Percentiles rank a stretch among this genome's conserved stretches.
Conservation (phyloP, 2,797 vertebrate species). For the Zalophus californianus region DNA sequence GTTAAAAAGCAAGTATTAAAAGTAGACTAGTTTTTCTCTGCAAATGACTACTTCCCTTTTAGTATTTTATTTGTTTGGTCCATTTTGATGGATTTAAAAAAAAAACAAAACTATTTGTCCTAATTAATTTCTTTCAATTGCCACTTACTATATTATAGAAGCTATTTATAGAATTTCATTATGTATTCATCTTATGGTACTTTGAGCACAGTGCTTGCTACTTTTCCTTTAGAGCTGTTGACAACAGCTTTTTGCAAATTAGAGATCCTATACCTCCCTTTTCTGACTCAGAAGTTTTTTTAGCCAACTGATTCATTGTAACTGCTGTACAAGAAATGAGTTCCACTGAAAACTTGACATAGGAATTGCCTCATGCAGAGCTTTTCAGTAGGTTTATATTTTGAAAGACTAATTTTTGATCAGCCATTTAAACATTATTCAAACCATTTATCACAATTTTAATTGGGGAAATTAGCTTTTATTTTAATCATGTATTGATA, state of each 20-base stretch:
- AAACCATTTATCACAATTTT: not conserved
- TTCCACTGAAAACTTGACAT: not conserved
- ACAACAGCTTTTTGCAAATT: not conserved
- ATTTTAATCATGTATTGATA: not conserved
- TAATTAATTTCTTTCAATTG: not conserved
- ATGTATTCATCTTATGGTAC: not conserved
- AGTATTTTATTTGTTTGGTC: constrained; percentile 44
- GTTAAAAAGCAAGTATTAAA: not conserved
- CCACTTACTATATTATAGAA: not conserved
- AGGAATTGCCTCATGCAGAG: not conserved
- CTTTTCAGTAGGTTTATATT: constrained; percentile 45
- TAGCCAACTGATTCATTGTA: not conserved
- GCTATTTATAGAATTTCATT: constrained; percentile 1
- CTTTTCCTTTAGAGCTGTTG: constrained; percentile 7
- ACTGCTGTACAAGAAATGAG: not conserved
- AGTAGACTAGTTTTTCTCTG: not conserved
- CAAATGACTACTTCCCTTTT: not conserved
- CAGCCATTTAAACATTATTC: constrained; percentile 37
- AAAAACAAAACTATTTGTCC: not conserved
- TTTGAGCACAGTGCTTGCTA: not conserved
- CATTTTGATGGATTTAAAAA: constrained; percentile 20
- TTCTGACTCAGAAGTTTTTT: constrained; percentile 20
- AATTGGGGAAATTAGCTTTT: constrained; percentile 28
- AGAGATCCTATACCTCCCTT: not conserved
- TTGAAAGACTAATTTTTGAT: constrained; percentile 30